Evolutionary conservation across 2,888 invertebrate genomes (phyloP).

Genomic region (Stegophylla sp.): DNA sequence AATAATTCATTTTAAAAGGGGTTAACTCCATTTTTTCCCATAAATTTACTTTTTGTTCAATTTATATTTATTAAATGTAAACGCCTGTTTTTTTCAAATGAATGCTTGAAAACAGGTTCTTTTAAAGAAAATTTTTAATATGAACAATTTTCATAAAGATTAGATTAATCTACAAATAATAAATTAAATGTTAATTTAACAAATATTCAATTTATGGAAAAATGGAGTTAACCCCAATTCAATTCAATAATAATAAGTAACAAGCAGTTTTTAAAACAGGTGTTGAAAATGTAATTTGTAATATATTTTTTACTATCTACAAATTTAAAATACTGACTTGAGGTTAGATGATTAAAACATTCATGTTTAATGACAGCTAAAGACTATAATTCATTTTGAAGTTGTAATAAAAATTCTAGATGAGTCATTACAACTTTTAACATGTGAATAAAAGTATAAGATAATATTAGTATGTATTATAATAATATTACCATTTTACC

Average conservation of each 20-base stretch:
- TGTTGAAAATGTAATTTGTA: background rate
- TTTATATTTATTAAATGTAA: no score
- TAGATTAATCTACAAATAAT: no score
- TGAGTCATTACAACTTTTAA: background rate
- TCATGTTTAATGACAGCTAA: constrained; percentile 12
- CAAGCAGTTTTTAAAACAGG: background rate
- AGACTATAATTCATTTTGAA: constrained; percentile 23
- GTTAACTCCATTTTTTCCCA: no score
- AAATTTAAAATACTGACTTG: constrained; percentile 20
- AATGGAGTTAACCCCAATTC: no score
- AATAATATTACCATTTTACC: constrained; percentile 66
- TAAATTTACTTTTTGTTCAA: no score
- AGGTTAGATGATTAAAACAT: constrained; percentile 1
- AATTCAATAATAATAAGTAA: background rate
- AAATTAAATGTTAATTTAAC: no score
- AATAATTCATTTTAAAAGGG: no score
- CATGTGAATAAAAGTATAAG: background rate
- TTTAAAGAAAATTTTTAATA: no score
- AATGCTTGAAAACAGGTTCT: no score
- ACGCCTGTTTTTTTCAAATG: no score
- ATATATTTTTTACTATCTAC: background rate
- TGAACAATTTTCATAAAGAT: no score
- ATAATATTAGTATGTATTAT: background rate
- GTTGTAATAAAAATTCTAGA: background rate
- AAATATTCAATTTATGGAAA: no score